These are phyloP conservation scores for Myotis vivesi DNA, from an alignment of 2,797 vertebrate species.

Conservation along the genomic window DNA sequence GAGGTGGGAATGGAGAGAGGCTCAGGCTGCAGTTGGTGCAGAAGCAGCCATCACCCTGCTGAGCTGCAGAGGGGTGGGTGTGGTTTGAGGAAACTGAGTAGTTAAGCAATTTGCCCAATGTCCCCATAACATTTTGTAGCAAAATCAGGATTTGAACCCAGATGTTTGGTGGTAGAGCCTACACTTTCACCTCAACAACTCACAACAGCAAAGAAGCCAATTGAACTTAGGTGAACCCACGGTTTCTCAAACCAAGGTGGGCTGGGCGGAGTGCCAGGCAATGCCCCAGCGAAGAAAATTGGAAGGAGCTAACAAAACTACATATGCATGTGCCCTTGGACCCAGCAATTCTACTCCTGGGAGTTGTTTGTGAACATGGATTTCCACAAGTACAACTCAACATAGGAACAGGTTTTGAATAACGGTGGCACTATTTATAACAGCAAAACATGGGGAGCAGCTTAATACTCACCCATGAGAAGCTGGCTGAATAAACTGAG, in stretches of 20 bases:
- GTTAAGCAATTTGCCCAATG: not conserved
- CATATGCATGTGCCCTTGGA: not conserved
- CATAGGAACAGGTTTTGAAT: not conserved
- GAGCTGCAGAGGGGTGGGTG: too few relatives aligned
- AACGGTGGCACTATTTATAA: not conserved
- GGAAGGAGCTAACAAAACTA: not conserved
- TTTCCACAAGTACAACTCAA: not conserved
- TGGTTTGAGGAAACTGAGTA: not conserved
- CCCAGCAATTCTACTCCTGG: not conserved
- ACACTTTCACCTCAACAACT: not conserved
- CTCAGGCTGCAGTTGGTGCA: too few relatives aligned
- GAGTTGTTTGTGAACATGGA: not conserved
- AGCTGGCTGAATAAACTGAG: not conserved
- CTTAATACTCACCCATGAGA: not conserved
- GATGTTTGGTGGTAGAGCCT: not conserved
- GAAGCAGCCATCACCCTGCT: too few relatives aligned
- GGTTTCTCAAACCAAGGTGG: not conserved
- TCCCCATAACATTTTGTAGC: not conserved
- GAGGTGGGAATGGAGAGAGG: too few relatives aligned
- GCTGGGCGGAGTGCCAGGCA: rapidly evolving
- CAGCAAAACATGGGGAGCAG: not conserved
- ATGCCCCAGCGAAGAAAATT: rapidly evolving
- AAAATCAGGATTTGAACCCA: not conserved
- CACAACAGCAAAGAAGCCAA: not conserved
- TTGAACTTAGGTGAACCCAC: not conserved